phyloP scores from a whole-genome alignment of 1,140 invertebrate genomes.

The Drosophila micromelanica region DNA sequence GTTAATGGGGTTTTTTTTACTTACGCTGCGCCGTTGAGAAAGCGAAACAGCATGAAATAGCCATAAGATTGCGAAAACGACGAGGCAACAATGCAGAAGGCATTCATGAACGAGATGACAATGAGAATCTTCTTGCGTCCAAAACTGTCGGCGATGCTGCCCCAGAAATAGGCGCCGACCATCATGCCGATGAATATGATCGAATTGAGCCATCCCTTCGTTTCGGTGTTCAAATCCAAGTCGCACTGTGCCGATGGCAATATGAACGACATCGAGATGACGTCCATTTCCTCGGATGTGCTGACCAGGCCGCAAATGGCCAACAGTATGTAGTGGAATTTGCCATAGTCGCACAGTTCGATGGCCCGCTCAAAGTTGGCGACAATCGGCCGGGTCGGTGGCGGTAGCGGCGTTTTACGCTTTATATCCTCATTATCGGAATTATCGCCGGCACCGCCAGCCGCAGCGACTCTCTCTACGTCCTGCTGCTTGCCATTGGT shows the following conservation, averaged over 20 bases:
- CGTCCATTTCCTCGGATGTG: slow-evolving; percentile 97
- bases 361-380: slow-evolving; percentile 93
- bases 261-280: slow-evolving; percentile 97
- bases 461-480: slow-evolving; percentile 77
- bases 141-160: slow-evolving; percentile 93
- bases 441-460: slow-evolving; percentile 63
- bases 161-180: slow-evolving; percentile 96
- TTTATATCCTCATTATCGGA: slow-evolving; percentile 55
- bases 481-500: slow-evolving; percentile 77
- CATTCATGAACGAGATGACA: slow-evolving; percentile 95
- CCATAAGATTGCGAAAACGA: slow-evolving; percentile 94
- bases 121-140: slow-evolving; percentile 94
- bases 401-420: slow-evolving; percentile 69
- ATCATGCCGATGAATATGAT: slow-evolving; percentile 97
- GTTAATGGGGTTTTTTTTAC: too few species aligned
- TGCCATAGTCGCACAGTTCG: slow-evolving; percentile 94
- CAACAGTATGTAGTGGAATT: slow-evolving; percentile 95
- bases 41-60: slow-evolving; percentile 94
- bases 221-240: slow-evolving; percentile 92
- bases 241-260: slow-evolving; percentile 96
- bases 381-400: slow-evolving; percentile 86
- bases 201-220: slow-evolving; percentile 94
- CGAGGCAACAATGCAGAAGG: slow-evolving; percentile 93
- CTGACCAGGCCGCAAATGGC: slow-evolving; percentile 96
- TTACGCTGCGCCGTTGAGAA: slow-evolving; percentile 96